Percentiles rank a stretch among this genome's conserved stretches.
Evolutionary conservation across 92 coral and sea anemone genomes (phyloP).

Genomic region (Parazoanthus swiftii): DNA sequence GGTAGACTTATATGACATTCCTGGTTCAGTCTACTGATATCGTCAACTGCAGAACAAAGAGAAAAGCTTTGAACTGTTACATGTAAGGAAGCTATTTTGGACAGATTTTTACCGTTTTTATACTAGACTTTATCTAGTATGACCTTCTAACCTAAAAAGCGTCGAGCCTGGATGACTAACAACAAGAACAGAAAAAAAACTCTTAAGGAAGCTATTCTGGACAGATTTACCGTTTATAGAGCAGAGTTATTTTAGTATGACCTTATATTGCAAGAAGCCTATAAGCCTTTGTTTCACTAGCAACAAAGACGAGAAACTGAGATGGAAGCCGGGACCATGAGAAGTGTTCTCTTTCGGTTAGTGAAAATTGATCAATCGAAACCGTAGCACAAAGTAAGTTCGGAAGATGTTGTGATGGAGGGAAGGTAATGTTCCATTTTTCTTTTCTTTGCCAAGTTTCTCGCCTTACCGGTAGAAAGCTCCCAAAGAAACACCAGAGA

Average conservation of each 20-base stretch:
- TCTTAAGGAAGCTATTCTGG: background rate
- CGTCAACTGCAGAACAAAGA: too few relatives aligned
- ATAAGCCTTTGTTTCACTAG: background rate
- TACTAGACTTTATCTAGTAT: background rate
- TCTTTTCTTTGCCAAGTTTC: background rate
- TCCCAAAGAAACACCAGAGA: constrained; percentile 96
- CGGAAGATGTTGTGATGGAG: too few relatives aligned
- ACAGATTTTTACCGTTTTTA: background rate
- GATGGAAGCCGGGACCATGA: background rate
- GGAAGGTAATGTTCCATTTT: background rate
- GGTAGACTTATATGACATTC: too few relatives aligned
- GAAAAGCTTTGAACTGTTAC: too few relatives aligned
- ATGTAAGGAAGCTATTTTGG: background rate
- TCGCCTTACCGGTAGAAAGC: constrained; percentile 82
- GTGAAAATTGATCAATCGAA: background rate
- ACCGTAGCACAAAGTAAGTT: too few relatives aligned
- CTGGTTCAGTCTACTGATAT: too few relatives aligned
- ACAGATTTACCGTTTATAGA: background rate
- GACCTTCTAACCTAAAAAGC: background rate
- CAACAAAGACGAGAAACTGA: background rate
- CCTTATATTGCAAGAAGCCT: background rate
- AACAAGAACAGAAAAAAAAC: too few relatives aligned
- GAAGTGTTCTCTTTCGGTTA: background rate
- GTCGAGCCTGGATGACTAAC: too few relatives aligned
- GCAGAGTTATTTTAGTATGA: background rate